These are phyloP conservation scores for Spodoptera exigua DNA, from an alignment of 2,888 invertebrate species.

Conservation along the genomic window DNA sequence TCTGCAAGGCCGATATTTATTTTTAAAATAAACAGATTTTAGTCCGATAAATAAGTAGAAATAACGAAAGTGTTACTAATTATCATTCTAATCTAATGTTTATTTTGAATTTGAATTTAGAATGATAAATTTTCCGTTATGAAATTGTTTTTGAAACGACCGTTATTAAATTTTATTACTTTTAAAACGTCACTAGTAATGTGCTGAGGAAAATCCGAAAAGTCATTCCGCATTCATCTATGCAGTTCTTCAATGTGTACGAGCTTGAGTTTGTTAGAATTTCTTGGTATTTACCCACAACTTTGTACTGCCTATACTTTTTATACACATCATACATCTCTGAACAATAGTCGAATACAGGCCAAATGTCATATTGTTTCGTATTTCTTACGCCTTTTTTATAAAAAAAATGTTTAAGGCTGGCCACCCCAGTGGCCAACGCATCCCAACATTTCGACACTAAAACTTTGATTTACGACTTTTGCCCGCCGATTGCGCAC, in stretches of 20 bases:
- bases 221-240: no score
- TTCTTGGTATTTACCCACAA: conserved; percentile 53
- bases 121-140: no score
- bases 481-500: conserved; percentile 87
- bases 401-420: conserved; percentile 69
- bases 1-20: conserved; percentile 27
- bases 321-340: conserved; percentile 70
- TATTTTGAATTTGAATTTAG: no score
- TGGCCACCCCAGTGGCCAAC: conserved; percentile 88
- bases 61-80: no score
- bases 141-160: no score
- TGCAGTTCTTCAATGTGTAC: no score
- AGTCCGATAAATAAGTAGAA: no score
- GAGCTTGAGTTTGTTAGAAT: conserved; percentile 27
- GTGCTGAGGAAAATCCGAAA: no score
- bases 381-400: conserved; percentile 71
- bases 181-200: no score
- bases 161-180: no score
- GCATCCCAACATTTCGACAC: conserved; percentile 89
- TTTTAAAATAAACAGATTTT: conserved; percentile 24
- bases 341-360: conserved; percentile 82
- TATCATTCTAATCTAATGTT: no score
- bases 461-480: conserved; percentile 89
- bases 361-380: conserved; percentile 85
- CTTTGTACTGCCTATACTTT: conserved; percentile 65